Evolutionary conservation across 2,113 vertebrate species (phyloP), one percentile per base, ranked within the genome.

Genomic region (Dasyornis broadbenti): DNA sequence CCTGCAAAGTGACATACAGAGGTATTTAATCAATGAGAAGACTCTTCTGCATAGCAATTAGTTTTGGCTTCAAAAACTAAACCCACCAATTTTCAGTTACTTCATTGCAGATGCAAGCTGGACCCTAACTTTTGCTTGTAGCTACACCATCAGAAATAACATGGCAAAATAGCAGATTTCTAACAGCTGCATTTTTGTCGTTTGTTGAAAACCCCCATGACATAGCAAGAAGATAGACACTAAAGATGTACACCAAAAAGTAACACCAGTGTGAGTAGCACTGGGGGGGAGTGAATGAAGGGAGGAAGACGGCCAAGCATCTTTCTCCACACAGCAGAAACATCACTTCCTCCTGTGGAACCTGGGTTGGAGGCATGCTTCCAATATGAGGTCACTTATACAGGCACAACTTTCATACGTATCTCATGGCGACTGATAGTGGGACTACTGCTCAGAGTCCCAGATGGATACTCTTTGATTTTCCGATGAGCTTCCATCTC

Each of bases 201-300:
- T 52, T 52, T 59, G 13, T n/a, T 80, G 49, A 39, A 81, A 57
- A 87, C 2, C 11, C 16, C 8, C 40, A 64, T 44, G 26, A 69
- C 0, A 0, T 7, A 15, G 12, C 2, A 2, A 53, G 42, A 54
- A 84, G 37, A 57, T 0, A 21, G 4, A 56, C 6, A 56, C 19
- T 39, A 72, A 15, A 80, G 20, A 68, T 44, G 13, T n/a, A 44
- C 8, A 50, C n/a, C 42, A 53, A 78, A 52, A 77, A 37, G 26
- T 10, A 66, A n/a, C 18, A 65, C 13, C 42, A 37, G 28, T 17
- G 15, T 6, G 8, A 82, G 9, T 12, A 71, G 22, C 26, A 61
- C 1, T 54, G 19, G 9, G 17, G 17, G 14, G 21, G 19, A 16
- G 5, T 11, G 7, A 10, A 54, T 10, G 17, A 79, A 64, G 15